Percentiles rank a stretch among this genome's conserved stretches.
phyloP scores from a whole-genome alignment of 2,888 invertebrate species.

The Apocheima hispidaria region DNA sequence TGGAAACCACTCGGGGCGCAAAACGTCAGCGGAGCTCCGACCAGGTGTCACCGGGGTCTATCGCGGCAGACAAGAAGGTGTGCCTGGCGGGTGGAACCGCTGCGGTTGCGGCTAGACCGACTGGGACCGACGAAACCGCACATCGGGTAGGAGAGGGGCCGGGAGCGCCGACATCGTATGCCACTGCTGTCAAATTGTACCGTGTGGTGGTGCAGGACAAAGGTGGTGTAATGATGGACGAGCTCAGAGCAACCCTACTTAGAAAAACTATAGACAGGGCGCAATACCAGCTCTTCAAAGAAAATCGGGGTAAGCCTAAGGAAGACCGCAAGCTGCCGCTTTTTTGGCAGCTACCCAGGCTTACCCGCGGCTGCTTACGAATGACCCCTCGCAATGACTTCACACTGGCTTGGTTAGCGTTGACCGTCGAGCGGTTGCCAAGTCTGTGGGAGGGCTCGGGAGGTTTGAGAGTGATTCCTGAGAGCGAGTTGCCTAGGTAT shows the following conservation, averaged over 20 bases:
- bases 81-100: no score
- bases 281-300: not conserved
- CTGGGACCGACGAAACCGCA: no score
- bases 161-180: no score
- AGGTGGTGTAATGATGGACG: no score
- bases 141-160: not conserved
- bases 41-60: no score
- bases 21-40: no score
- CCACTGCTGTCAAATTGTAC: no score
- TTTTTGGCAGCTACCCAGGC: not conserved
- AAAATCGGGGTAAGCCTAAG: not conserved
- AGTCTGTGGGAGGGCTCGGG: not conserved
- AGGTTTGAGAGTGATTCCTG: not conserved
- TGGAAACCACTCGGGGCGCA: no score
- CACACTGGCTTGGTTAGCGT: conserved; percentile 1
- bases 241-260: no score
- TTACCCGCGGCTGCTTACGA: not conserved
- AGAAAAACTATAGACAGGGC: no score
- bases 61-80: no score
- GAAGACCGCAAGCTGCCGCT: not conserved
- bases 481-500: not conserved
- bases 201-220: no score
- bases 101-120: not conserved
- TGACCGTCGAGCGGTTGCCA: not conserved
- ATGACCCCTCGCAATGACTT: not conserved